Evolutionary conservation across 53 echinoderm and acorn worm species (phyloP), one percentile per base, ranked within the genome.

Genomic region (Glandiceps talaboti): DNA sequence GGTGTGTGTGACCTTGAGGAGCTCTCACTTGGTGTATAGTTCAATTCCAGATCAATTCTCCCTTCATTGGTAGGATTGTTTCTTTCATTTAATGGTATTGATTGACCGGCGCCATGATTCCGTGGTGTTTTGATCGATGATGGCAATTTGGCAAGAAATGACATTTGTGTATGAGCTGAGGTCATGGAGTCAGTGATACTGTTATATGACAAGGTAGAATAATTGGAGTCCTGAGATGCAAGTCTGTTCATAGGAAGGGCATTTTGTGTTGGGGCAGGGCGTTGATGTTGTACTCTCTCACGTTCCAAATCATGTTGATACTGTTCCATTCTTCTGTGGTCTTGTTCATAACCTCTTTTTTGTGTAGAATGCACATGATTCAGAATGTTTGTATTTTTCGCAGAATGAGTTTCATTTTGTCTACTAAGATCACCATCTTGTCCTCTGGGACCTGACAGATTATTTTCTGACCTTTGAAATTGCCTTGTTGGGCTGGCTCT

Each of bases 1-100:
- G 97, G 97, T 1, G 97, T 96, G 88, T 87, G 86, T 1, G 97
- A 96, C 80, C 91, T 77, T 0, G 97, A 91, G 0, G 92, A 91
- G 28, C 90, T 85, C 77, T 85, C 92, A 30, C 90, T 93, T 25
- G 75, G 82, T 31, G 80, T 77, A 73, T 86, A 82, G 84, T 82
- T 82, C 14, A 85, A 82, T 0, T 84, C 74, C 72, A 87, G 88
- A 78, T 87, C 83, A 29, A 81, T 80, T 1, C 83, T 74, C 26
- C 82, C 84, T 30, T 84, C 83, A 27, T 32, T 76, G 29, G 75
- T 45, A 20, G 64, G 64, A 45, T 45, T 6, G 20, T 45, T n/a
- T n/a, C n/a, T n/a, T 45, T 45, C 64, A 45, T 6, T 45, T 45
- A 20, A 45, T 45, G 64, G 6, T 45, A 12, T 20, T 20, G 20